A percentile compares a stretch with the other conserved stretches of the same genome.
Evolutionary conservation across 2,797 vertebrate species (phyloP).

Genomic region (Channa striata): DNA sequence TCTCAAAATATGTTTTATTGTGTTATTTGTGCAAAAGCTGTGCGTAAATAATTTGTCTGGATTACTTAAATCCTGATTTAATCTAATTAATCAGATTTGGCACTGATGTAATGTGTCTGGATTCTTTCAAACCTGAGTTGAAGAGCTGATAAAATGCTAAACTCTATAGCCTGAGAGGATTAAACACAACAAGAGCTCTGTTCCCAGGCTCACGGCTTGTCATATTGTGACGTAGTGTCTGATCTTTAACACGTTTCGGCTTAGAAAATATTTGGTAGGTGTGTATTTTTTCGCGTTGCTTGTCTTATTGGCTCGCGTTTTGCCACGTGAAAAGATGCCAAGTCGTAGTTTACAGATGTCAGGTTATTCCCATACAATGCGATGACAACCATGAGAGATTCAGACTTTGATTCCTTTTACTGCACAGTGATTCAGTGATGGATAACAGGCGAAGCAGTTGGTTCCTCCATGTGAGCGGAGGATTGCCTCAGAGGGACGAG

Average conservation of each 20-base stretch:
- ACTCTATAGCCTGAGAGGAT: not conserved
- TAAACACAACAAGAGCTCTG: slow-evolving; percentile 1
- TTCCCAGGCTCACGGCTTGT: not conserved
- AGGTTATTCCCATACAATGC: slow-evolving; percentile 44
- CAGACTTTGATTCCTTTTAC: slow-evolving; percentile 54
- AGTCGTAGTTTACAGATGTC: slow-evolving; percentile 10
- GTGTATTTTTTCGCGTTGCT: not conserved
- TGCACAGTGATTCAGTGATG: slow-evolving; percentile 21
- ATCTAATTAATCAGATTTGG: not conserved
- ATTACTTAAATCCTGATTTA: too few species aligned
- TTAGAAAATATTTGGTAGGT: not conserved
- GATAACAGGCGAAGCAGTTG: slow-evolving; percentile 37
- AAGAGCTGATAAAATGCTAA: not conserved
- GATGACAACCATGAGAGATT: slow-evolving; percentile 27
- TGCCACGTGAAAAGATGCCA: slow-evolving; percentile 6
- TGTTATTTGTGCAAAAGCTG: not conserved
- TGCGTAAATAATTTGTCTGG: too few species aligned
- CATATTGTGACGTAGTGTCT: too few species aligned
- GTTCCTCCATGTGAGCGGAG: slow-evolving; percentile 31
- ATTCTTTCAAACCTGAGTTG: not conserved
- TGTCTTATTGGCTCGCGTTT: not conserved
- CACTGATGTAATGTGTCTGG: too few species aligned
- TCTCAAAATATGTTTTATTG: not conserved
- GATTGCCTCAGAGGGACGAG: slow-evolving; percentile 34
- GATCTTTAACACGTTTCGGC: not conserved